phyloP scores from a whole-genome alignment of 1,140 invertebrate species.

The Drosophila auraria region DNA sequence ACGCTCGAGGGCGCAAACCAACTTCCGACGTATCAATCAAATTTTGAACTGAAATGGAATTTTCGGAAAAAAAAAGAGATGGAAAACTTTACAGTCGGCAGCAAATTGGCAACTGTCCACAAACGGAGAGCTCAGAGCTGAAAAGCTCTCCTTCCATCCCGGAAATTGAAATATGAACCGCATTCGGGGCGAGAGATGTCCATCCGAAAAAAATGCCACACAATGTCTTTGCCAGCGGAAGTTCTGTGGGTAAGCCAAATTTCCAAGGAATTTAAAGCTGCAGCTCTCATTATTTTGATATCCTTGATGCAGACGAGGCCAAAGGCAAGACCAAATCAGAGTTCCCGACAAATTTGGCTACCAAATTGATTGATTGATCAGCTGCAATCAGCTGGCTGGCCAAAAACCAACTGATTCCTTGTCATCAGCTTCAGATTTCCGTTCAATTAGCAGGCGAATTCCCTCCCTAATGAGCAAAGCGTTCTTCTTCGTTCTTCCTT shows the following conservation, averaged over 20 bases:
- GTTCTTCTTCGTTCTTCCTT: too few species aligned
- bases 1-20: constrained; percentile 42
- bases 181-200: constrained; percentile 28
- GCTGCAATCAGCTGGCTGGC: constrained; percentile 62
- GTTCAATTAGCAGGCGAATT: constrained; percentile 69
- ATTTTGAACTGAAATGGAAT: constrained; percentile 47
- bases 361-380: constrained; percentile 73
- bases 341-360: constrained; percentile 16
- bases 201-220: constrained; percentile 34
- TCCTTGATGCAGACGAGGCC: constrained; percentile 15
- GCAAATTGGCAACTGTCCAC: constrained; percentile 15
- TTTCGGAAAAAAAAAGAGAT: constrained; percentile 17
- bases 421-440: constrained; percentile 68
- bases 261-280: constrained; percentile 30
- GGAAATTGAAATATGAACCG: constrained; percentile 81
- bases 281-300: constrained; percentile 21
- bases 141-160: constrained; percentile 34
- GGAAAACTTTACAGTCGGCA: constrained; percentile 27
- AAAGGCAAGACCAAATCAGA: constrained; percentile 4
- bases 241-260: constrained; percentile 39
- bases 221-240: constrained; percentile 47
- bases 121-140: constrained; percentile 16
- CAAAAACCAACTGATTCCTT: constrained; percentile 37
- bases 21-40: constrained; percentile 79
- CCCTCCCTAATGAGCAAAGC: constrained; percentile 51